These are phyloP conservation scores for Dilophus febrilis DNA, from an alignment of 2,888 invertebrate genomes.

Conservation along the genomic window DNA sequence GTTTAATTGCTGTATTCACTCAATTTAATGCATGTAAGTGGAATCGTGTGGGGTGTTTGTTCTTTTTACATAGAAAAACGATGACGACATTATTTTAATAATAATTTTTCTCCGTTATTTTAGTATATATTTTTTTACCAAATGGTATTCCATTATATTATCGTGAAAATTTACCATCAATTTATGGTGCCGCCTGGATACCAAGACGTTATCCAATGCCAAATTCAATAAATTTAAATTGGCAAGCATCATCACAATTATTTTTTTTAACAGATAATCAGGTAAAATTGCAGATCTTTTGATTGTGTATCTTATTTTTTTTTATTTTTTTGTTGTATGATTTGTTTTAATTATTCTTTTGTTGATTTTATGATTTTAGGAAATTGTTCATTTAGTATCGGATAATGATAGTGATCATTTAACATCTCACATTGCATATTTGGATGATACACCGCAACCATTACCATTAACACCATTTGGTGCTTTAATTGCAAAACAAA, in stretches of 20 bases:
- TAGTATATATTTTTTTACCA: conserved; percentile 48
- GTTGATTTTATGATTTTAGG: conserved; percentile 20
- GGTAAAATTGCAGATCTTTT: conserved; percentile 23
- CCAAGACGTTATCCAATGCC: conserved; percentile 33
- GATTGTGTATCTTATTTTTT: background rate
- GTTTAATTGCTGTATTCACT: conserved; percentile 47
- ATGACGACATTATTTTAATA: too few relatives aligned
- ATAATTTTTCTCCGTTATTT: conserved; percentile 13
- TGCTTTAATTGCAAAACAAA: conserved; percentile 28
- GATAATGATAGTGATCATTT: conserved; percentile 27
- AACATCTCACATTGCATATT: conserved; percentile 24
- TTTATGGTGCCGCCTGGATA: conserved; percentile 36
- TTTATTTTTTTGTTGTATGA: background rate
- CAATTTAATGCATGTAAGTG: conserved; percentile 39
- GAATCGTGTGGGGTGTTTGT: conserved; percentile 3
- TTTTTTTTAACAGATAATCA: conserved; percentile 42
- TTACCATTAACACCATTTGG: conserved; percentile 32
- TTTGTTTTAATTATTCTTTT: conserved; percentile 2
- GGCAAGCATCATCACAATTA: conserved; percentile 43
- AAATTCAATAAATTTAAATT: conserved; percentile 31
- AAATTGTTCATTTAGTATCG: conserved; percentile 32
- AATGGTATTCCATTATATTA: conserved; percentile 34
- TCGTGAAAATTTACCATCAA: conserved; percentile 30
- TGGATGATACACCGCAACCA: conserved; percentile 14
- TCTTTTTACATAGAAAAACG: too few relatives aligned